phyloP scores from a whole-genome alignment of 2,888 invertebrate species.

The Tinea pellionella region DNA sequence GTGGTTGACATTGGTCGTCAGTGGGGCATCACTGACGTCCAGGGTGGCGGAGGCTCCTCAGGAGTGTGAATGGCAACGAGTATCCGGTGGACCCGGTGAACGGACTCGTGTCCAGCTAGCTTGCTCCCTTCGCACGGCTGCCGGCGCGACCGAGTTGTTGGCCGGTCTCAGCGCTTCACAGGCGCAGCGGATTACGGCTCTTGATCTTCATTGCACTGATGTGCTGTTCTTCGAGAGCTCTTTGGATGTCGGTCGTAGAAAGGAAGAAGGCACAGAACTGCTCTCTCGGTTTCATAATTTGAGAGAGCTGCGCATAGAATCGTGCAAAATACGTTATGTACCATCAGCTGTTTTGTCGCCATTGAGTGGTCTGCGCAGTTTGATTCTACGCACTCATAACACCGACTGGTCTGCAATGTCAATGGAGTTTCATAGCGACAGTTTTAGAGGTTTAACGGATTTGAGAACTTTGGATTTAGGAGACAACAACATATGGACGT shows the following conservation, averaged over 20 bases:
- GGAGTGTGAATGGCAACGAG: constrained; percentile 79
- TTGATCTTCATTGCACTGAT: constrained; percentile 78
- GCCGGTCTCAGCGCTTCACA: constrained; percentile 73
- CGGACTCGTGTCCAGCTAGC: constrained; percentile 70
- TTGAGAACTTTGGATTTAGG: constrained; percentile 77
- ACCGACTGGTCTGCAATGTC: constrained; percentile 85
- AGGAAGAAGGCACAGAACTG: constrained; percentile 67
- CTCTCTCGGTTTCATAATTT: constrained; percentile 73
- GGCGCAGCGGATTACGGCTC: constrained; percentile 75
- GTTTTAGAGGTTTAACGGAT: constrained; percentile 76
- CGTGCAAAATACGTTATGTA: constrained; percentile 81
- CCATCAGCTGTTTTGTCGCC: constrained; percentile 77
- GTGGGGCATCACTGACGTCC: constrained; percentile 58
- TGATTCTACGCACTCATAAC: constrained; percentile 80
- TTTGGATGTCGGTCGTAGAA: constrained; percentile 67
- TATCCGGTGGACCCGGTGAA: constrained; percentile 64
- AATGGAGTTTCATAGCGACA: constrained; percentile 78
- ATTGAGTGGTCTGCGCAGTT: constrained; percentile 73
- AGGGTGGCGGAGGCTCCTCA: constrained; percentile 74
- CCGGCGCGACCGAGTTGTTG: constrained; percentile 73
- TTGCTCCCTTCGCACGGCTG: constrained; percentile 75
- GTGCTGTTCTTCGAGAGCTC: constrained; percentile 79
- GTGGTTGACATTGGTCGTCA: constrained; percentile 34
- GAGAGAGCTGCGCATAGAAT: constrained; percentile 76
- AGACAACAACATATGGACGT: constrained; percentile 81